Base-by-base conservation (phyloP, 2,113 vertebrate species). In the Lutjanus erythropterus region DNA sequence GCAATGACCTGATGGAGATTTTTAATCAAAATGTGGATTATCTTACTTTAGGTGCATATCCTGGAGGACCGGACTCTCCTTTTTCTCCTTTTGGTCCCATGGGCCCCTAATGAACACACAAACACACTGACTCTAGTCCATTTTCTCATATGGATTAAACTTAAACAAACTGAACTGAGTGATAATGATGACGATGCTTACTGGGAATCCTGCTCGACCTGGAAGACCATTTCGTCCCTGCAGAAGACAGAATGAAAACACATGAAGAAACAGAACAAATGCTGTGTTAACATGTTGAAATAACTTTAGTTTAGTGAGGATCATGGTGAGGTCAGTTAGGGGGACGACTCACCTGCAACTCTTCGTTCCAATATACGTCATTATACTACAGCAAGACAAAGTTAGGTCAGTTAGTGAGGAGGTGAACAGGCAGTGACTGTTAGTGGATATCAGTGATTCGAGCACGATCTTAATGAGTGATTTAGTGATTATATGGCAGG, bases 31-130 rank as follows among this genome's bases (percentile, higher is more conserved):
- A 44, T 1, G 18, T 42, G 21, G 2, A 37, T 56, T 39, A 5
- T 44, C 46, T 16, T 65, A 95, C 95, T 91, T 95, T 94, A n/a
- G 80, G 39, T 47, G 84, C 81, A 58, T 86, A 86, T 72, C 95
- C 95, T 69, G 92, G 84, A 53, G 71, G 41, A 6, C 94, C 95
- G 0, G 56, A 0, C 0, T 93, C 90, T 19, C 95, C 95, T 83
- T 71, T 86, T 0, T 95, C 93, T 76, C 95, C 95, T 69, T 95
- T 95, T 6, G 91, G 92, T 84, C 94, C 95, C 0, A 70, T 10
- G 0, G 93, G 92, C 15, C 94, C 94, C 94, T 96, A 33, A 78
- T 60, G 0, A 15, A 60, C 59, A 77, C 25, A 83, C 2, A 23
- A 35, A 53, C 0, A 64, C 9, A 18, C 3, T 67, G 1, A 78